Percentiles rank a stretch among this genome's conserved stretches.
phyloP scores from a whole-genome alignment of 2,113 vertebrate species.

The Nipponia nippon region DNA sequence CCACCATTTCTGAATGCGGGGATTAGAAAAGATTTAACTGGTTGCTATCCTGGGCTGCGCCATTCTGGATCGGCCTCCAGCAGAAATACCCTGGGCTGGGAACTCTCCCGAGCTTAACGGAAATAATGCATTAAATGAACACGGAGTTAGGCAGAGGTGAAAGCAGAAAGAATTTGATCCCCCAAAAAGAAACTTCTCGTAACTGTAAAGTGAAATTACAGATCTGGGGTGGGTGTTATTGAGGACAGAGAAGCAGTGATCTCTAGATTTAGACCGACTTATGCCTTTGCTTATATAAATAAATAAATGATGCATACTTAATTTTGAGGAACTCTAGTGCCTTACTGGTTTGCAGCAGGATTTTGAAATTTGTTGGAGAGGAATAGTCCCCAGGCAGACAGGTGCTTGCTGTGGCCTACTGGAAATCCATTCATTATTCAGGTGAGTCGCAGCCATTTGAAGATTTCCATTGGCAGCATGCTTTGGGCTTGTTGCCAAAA shows the following conservation, averaged over 20 bases:
- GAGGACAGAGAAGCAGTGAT: background rate
- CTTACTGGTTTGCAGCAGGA: background rate
- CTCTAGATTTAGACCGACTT: background rate
- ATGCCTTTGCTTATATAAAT: background rate
- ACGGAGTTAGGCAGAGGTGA: background rate
- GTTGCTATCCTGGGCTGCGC: background rate
- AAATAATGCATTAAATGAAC: background rate
- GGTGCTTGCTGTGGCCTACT: background rate
- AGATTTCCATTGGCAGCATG: background rate
- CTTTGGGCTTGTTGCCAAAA: background rate
- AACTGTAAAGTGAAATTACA: background rate
- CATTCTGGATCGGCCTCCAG: background rate
- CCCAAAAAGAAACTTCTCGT: background rate
- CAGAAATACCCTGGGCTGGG: background rate
- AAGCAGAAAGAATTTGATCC: background rate
- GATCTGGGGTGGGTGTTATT: background rate
- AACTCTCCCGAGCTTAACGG: background rate
- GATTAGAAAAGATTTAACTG: conserved; percentile 44
- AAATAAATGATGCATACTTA: background rate
- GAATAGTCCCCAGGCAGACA: background rate
- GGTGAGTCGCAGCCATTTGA: background rate
- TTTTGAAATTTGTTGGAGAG: background rate
- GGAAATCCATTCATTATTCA: background rate
- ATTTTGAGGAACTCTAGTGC: background rate
- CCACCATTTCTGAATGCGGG: conserved; percentile 42